phyloP scores from a whole-genome alignment of 2,113 vertebrate species.

The Scalopus aquaticus region DNA sequence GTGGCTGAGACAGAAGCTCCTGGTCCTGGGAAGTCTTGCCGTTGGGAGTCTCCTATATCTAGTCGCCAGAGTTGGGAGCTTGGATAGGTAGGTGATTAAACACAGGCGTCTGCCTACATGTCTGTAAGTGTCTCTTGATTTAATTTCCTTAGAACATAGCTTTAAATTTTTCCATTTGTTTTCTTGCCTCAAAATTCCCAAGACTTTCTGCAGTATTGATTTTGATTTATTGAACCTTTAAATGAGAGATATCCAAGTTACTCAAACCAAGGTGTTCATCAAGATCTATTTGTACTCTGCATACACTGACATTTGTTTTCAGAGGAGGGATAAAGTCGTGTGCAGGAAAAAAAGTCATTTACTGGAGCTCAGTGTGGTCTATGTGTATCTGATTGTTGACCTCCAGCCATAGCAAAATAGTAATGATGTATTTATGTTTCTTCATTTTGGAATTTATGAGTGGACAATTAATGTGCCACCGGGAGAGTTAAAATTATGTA shows the following conservation, averaged over 20 bases:
- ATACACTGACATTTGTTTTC: slow-evolving; percentile 68
- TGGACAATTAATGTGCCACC: slow-evolving; percentile 80
- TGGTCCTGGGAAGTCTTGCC: slow-evolving; percentile 95
- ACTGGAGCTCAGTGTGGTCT: slow-evolving; percentile 67
- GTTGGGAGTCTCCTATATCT: slow-evolving; percentile 97
- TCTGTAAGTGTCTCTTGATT: background rate
- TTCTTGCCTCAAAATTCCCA: background rate
- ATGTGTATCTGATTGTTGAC: slow-evolving; percentile 75
- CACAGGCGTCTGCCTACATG: background rate
- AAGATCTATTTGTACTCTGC: slow-evolving; percentile 75
- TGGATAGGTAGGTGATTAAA: slow-evolving; percentile 92
- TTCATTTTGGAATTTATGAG: slow-evolving; percentile 80
- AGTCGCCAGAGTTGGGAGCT: slow-evolving; percentile 96
- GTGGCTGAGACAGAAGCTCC: slow-evolving; percentile 98
- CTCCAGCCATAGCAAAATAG: slow-evolving; percentile 69
- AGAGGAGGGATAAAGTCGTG: slow-evolving; percentile 71
- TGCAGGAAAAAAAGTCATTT: slow-evolving; percentile 72
- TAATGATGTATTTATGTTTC: slow-evolving; percentile 72
- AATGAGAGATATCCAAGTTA: slow-evolving; percentile 13
- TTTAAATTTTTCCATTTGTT: slow-evolving; percentile 1
- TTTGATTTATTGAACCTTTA: slow-evolving; percentile 75
- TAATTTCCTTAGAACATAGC: background rate
- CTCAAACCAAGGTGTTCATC: slow-evolving; percentile 57
- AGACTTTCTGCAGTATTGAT: slow-evolving; percentile 49
- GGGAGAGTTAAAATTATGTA: slow-evolving; percentile 82